These are phyloP conservation scores for Exocentrus adspersus DNA, from an alignment of 2,888 invertebrate genomes.

Conservation along the genomic window DNA sequence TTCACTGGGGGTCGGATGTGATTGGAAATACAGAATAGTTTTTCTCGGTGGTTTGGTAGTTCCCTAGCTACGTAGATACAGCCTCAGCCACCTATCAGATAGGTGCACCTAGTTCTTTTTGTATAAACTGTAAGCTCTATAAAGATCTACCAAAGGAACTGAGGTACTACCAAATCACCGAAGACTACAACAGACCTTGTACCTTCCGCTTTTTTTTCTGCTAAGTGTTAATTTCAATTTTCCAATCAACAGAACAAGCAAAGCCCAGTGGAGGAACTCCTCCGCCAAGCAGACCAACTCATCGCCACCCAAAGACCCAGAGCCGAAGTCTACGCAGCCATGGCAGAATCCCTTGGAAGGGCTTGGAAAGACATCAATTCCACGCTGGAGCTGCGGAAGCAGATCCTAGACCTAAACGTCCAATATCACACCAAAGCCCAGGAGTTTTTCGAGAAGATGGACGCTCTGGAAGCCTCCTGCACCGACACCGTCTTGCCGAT, in stretches of 20 bases:
- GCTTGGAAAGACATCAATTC: constrained; percentile 87
- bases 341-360: constrained; percentile 81
- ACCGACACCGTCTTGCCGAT: constrained; percentile 74
- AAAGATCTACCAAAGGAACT: no score
- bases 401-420: constrained; percentile 80
- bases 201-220: constrained; percentile 8
- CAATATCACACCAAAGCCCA: constrained; percentile 79
- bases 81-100: no score
- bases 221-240: no score
- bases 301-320: constrained; percentile 80
- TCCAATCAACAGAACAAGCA: constrained; percentile 88
- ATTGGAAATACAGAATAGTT: no score
- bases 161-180: no score
- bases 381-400: constrained; percentile 79
- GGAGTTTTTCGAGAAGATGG: constrained; percentile 76
- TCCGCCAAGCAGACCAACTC: constrained; percentile 86
- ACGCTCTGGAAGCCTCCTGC: constrained; percentile 75
- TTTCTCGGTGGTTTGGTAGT: no score
- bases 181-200: no score
- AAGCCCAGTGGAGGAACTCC: constrained; percentile 87
- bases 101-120: no score
- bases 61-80: no score
- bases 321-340: constrained; percentile 85
- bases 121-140: no score
- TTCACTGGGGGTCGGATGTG: no score